Percentiles rank a stretch among this genome's conserved stretches.
These are phyloP conservation scores for Eciton burchellii DNA, from an alignment of 1,140 invertebrate genomes.

Conservation along the genomic window DNA sequence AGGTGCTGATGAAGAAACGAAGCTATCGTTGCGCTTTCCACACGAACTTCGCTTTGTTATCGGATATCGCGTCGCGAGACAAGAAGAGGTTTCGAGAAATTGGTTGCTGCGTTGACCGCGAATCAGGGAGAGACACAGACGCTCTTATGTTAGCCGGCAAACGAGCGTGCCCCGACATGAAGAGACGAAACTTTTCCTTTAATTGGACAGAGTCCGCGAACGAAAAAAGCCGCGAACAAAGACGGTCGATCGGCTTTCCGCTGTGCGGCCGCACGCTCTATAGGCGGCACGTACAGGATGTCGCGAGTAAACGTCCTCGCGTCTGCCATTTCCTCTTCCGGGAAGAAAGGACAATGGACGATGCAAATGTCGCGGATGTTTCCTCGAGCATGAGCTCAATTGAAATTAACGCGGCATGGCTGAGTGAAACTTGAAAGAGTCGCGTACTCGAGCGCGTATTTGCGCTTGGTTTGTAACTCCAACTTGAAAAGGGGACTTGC, in stretches of 20 bases:
- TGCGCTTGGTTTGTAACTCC: no score
- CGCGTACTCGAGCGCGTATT: no score
- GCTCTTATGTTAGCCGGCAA: neutral
- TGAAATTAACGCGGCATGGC: neutral
- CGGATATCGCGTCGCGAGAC: neutral
- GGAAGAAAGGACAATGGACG: neutral
- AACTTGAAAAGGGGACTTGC: no score
- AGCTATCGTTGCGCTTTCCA: no score
- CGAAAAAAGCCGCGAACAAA: slow-evolving; percentile 69
- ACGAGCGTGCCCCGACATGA: slow-evolving; percentile 25
- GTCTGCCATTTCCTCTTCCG: neutral
- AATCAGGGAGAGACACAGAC: slow-evolving; percentile 26
- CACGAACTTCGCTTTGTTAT: slow-evolving; percentile 16
- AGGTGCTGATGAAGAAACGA: no score
- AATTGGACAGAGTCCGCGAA: slow-evolving; percentile 60
- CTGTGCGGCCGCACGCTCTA: neutral
- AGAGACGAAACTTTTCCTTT: slow-evolving; percentile 63
- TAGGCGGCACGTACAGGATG: slow-evolving; percentile 10
- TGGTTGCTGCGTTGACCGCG: slow-evolving; percentile 30
- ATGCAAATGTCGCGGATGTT: neutral
- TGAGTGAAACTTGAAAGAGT: neutral
- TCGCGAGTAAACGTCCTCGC: neutral
- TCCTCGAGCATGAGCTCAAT: neutral
- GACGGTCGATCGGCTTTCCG: slow-evolving; percentile 66
- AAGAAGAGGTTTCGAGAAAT: slow-evolving; percentile 43